A percentile compares a stretch with the other conserved stretches of the same genome.
Conservation (phyloP, 2,888 invertebrate species). For the Acrobasis suavella region DNA sequence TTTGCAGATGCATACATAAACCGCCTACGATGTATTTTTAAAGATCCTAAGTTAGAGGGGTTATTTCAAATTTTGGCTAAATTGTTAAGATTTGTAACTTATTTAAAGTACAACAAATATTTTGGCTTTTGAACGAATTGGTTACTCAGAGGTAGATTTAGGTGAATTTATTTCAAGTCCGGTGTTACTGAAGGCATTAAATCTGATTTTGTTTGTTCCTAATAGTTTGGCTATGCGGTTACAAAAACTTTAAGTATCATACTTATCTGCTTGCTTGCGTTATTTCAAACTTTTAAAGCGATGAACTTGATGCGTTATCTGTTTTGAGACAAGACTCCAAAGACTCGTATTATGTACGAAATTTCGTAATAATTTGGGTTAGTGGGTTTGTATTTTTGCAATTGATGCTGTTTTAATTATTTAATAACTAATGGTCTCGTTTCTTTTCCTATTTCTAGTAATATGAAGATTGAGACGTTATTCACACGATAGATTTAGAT, state of each 20-base stretch:
- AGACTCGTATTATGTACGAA: conserved; percentile 19
- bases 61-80: too few relatives aligned
- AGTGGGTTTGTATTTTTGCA: conserved; percentile 46
- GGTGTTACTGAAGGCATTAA: too few relatives aligned
- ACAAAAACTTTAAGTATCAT: too few relatives aligned
- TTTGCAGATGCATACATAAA: neutral
- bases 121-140: too few relatives aligned
- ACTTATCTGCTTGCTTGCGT: too few relatives aligned
- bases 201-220: too few relatives aligned
- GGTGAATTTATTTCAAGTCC: too few relatives aligned
- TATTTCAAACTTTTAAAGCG: neutral
- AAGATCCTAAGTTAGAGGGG: too few relatives aligned
- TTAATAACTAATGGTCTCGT: conserved; percentile 28
- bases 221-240: too few relatives aligned
- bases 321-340: neutral
- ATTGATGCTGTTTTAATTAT: conserved; percentile 34
- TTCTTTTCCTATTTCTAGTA: conserved; percentile 6
- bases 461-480: neutral
- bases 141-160: too few relatives aligned
- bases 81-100: too few relatives aligned
- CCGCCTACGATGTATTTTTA: neutral
- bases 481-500: neutral
- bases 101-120: too few relatives aligned
- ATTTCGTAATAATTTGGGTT: conserved; percentile 48
- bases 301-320: conserved; percentile 10